Conservation (phyloP, 2,888 invertebrate species). For the Doris montereyensis region DNA sequence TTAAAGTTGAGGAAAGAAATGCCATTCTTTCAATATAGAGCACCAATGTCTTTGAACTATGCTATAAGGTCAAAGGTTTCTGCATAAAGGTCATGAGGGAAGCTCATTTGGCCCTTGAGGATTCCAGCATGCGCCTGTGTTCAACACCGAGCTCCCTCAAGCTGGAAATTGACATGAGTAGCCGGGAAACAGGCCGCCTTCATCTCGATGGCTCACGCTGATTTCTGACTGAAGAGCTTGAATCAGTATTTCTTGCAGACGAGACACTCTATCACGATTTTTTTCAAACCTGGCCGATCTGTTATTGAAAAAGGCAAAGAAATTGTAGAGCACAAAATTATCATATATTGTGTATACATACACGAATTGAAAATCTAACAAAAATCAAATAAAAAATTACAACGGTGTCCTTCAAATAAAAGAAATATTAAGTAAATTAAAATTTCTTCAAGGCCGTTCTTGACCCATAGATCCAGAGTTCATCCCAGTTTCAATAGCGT, state of each 20-base stretch:
- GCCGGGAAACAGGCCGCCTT: slow-evolving; percentile 69
- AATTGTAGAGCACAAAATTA: background rate
- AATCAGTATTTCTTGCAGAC: slow-evolving; percentile 68
- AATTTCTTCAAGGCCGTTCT: background rate
- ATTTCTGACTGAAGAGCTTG: slow-evolving; percentile 69
- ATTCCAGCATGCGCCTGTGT: slow-evolving; percentile 68
- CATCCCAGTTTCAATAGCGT: too few species aligned
- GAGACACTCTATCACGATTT: slow-evolving; percentile 68
- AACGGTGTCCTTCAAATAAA: background rate
- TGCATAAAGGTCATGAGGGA: slow-evolving; percentile 68
- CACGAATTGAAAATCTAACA: background rate
- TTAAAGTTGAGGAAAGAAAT: too few species aligned
- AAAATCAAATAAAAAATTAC: background rate
- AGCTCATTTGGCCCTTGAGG: slow-evolving; percentile 67
- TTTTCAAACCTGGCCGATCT: slow-evolving; percentile 70
- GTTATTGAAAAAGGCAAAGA: slow-evolving; percentile 38
- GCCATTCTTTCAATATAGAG: too few species aligned
- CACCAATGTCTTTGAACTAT: background rate
- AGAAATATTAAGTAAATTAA: background rate
- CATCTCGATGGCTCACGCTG: slow-evolving; percentile 63
- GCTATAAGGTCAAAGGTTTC: slow-evolving; percentile 69
- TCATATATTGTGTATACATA: background rate
- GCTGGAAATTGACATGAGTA: slow-evolving; percentile 71
- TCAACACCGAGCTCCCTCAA: slow-evolving; percentile 71
- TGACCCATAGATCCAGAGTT: background rate